phyloP scores from a whole-genome alignment of 2,888 invertebrate genomes.

The Cheiracanthium punctorium region DNA sequence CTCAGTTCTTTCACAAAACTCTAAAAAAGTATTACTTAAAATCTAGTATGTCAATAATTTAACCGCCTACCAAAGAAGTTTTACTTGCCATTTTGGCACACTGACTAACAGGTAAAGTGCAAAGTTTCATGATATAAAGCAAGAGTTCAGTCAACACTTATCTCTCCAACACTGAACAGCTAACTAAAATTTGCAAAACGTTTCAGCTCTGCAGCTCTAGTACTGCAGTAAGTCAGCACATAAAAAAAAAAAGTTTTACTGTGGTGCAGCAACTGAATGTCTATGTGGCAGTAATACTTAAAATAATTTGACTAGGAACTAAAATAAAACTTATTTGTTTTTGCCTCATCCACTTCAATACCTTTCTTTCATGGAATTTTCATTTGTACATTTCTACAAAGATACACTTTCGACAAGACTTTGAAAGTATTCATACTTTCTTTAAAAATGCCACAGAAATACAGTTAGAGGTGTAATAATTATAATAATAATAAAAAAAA shows the following conservation, averaged over 20 bases:
- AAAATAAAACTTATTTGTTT: not conserved
- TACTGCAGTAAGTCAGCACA: not conserved
- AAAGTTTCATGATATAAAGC: no score
- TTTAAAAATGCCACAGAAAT: not conserved
- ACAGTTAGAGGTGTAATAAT: not conserved
- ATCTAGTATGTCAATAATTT: no score
- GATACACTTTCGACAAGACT: not conserved
- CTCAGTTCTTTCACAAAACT: no score
- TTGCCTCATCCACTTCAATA: not conserved
- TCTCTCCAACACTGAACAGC: not conserved
- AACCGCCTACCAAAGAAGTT: no score
- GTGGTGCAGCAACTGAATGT: not conserved
- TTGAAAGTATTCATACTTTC: slow-evolving; percentile 3
- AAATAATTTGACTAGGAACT: slow-evolving; percentile 64
- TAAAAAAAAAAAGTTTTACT: no score
- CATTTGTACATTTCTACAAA: not conserved
- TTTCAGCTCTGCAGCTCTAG: not conserved
- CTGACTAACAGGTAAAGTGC: no score
- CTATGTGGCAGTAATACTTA: slow-evolving; percentile 48
- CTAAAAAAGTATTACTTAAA: no score
- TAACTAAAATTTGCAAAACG: not conserved
- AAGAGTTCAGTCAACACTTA: no score
- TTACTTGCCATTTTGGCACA: no score
- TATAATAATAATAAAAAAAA: not conserved
- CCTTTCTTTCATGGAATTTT: not conserved